Evolutionary conservation across 2,113 vertebrate species (phyloP), one percentile per base, ranked within the genome.

Genomic region (Scomber japonicus): DNA sequence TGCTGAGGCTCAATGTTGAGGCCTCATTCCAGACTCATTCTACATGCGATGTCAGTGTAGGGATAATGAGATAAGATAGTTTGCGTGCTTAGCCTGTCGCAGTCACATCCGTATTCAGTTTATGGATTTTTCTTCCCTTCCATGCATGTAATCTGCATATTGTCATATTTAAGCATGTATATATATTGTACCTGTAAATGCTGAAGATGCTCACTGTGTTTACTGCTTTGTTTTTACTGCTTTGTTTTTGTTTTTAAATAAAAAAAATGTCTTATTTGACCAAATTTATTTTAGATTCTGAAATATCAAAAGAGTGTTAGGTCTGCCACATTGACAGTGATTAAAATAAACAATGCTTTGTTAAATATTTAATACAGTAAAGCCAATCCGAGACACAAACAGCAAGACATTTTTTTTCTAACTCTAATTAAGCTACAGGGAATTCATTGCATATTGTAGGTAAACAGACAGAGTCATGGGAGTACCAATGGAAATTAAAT

Each of bases 381-480:
- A 94, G 91, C 84, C 89, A 87, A 90, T 93, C 88, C 62, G 13
- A 86, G 86, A 88, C 86, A 87, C 86, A 90, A 91, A 93, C 92
- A 92, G 88, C 59, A 60, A 93, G 89, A 85, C 84, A 69, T 81
- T 91, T 92, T 84, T 91, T 90, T 88, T 67, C 76, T 5, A 68
- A 82, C 90, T 91, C 91, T 96, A 96, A 96, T 96, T 95, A 95
- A 95, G 88, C 95, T 88, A 91, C 91, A 80, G 95, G 95, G 95
- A 95, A 93, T 95, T 95, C 71, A 84, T 85, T 84, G 91, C 91
- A 91, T 93, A 90, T 93, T 94, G 93, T 93, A 95, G 93, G 94
- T 95, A 95, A 96, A 95, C 94, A 95, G 87, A 90, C 30, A 55
- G 82, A 82, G 91, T 89, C 90, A 48, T 87, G 93, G 94, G 94